These are phyloP conservation scores for Amphimedon queenslandica DNA, from an alignment of 37 sponge, comb jelly and placozoan genomes.

Conservation along the genomic window DNA sequence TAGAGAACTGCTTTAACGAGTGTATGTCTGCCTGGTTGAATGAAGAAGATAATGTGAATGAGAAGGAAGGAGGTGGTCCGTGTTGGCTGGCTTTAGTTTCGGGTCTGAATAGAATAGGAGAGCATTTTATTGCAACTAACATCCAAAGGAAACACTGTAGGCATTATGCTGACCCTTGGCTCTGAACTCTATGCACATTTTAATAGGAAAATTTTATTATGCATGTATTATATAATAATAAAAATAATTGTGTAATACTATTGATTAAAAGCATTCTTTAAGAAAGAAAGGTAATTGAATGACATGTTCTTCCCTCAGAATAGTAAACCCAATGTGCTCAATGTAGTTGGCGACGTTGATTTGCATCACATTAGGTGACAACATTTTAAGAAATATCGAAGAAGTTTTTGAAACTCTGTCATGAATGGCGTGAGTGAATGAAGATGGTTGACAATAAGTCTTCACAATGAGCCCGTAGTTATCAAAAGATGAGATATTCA, in stretches of 20 bases:
- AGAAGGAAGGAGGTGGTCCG: no score
- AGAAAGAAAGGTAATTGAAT: conserved; percentile 12
- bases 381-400: conserved; percentile 17
- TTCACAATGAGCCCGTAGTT: background rate
- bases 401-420: background rate
- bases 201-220: no score
- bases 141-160: no score
- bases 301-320: conserved; percentile 18
- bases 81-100: no score
- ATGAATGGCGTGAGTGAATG: conserved; percentile 11
- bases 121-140: no score
- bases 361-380: conserved; percentile 4
- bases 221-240: background rate
- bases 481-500: background rate
- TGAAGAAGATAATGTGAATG: no score
- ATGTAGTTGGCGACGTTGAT: conserved; percentile 65
- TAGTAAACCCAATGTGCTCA: conserved; percentile 37
- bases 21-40: no score
- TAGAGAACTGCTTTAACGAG: no score
- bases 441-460: background rate
- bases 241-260: conserved; percentile 7
- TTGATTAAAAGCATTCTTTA: conserved; percentile 14
- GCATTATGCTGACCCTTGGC: no score
- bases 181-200: no score
- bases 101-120: no score